Evolutionary conservation across 2,113 vertebrate genomes (phyloP).

Genomic region (Rutilus rutilus): DNA sequence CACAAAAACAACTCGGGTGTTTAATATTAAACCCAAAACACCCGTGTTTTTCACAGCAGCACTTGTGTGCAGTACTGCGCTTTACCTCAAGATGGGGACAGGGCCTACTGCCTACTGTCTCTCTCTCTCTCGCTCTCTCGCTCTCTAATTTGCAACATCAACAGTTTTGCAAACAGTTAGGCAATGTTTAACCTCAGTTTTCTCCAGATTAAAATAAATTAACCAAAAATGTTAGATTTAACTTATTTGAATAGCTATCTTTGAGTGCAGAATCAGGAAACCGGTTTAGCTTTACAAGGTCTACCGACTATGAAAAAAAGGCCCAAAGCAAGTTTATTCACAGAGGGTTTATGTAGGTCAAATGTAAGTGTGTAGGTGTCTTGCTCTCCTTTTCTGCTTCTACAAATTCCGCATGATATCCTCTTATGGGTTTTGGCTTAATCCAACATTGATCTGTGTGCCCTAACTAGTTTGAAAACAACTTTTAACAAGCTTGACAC

Average conservation of each 20-base stretch:
- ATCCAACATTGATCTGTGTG: not conserved
- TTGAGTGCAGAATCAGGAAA: not conserved
- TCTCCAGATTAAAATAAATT: not conserved
- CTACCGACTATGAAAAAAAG: too few species aligned
- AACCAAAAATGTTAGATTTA: not conserved
- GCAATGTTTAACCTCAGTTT: not conserved
- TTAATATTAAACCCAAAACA: too few species aligned
- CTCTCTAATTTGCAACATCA: too few species aligned
- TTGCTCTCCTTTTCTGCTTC: not conserved
- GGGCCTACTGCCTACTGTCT: not conserved
- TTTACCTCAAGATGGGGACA: not conserved
- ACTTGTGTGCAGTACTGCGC: not conserved
- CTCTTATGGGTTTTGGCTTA: not conserved
- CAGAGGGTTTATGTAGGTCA: slow-evolving; percentile 9
- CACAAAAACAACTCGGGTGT: not conserved
- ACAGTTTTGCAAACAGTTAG: not conserved
- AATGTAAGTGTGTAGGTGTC: not conserved
- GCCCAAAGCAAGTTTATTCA: not conserved
- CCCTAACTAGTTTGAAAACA: not conserved
- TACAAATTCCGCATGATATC: not conserved
- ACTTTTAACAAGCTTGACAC: not conserved
- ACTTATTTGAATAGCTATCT: not conserved
- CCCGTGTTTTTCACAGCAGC: not conserved
- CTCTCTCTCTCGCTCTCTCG: too few species aligned
- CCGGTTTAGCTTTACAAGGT: not conserved